Evolutionary conservation across 2,113 vertebrate species (phyloP).

Genomic region (Myodes glareolus): DNA sequence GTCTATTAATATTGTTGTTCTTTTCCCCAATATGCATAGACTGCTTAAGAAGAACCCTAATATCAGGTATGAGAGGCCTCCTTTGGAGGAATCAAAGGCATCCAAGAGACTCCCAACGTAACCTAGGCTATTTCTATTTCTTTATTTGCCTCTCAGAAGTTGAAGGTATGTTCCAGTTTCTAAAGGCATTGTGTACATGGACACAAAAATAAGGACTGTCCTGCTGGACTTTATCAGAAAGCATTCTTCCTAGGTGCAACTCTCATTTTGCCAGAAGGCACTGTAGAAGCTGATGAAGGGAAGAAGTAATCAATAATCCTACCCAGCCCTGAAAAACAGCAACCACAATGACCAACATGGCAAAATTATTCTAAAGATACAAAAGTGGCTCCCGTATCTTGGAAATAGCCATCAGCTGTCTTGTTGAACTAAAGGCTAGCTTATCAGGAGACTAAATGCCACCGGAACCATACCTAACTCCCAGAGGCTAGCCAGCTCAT

Average conservation of each 20-base stretch:
- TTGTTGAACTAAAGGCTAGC: not conserved
- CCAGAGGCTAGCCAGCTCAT: not conserved
- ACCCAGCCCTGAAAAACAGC: not conserved
- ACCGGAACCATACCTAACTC: not conserved
- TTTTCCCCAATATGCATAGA: not conserved
- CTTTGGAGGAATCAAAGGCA: not conserved
- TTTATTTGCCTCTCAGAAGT: not conserved
- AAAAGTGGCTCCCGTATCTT: not conserved
- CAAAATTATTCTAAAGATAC: not conserved
- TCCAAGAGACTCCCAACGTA: not conserved
- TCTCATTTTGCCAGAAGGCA: not conserved
- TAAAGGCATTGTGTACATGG: not conserved
- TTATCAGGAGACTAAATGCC: not conserved
- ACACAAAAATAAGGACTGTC: not conserved
- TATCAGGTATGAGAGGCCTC: not conserved
- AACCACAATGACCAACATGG: not conserved
- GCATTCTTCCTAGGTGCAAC: not conserved
- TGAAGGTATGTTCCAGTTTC: not conserved
- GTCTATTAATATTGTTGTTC: not conserved
- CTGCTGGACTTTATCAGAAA: not conserved
- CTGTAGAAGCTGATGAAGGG: not conserved
- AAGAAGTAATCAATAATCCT: not conserved
- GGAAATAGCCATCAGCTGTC: not conserved
- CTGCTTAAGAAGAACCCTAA: not conserved
- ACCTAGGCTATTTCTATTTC: not conserved